Evolutionary conservation across 2,888 invertebrate genomes (phyloP).

Genomic region (Eilema sororculum): DNA sequence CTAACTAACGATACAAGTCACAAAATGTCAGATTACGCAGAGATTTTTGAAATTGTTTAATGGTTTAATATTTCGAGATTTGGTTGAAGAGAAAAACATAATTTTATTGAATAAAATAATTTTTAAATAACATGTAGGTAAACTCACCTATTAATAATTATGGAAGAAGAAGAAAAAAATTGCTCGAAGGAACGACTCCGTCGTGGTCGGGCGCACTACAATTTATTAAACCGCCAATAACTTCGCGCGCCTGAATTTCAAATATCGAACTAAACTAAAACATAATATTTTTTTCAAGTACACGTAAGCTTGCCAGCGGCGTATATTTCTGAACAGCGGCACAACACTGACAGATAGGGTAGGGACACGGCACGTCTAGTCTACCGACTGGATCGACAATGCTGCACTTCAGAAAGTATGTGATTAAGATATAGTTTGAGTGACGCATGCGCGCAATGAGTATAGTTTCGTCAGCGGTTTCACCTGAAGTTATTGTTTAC

Average conservation of each 20-base stretch:
- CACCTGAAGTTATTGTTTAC: constrained; percentile 47
- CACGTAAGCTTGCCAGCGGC: constrained; percentile 67
- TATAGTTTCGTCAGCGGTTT: constrained; percentile 41
- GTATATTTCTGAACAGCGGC: constrained; percentile 75
- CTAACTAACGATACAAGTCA: not conserved
- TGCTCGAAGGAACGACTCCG: constrained; percentile 20
- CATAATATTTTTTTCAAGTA: constrained; percentile 60
- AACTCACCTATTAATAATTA: constrained; percentile 42
- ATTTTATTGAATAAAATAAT: not conserved
- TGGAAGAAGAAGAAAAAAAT: constrained; percentile 22
- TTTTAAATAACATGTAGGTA: not conserved
- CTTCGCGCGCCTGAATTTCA: constrained; percentile 39
- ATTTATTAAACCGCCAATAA: constrained; percentile 36
- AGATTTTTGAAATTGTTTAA: not conserved
- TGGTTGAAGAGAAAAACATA: not conserved
- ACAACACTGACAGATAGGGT: constrained; percentile 65
- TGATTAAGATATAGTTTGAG: constrained; percentile 47
- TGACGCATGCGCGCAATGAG: constrained; percentile 58
- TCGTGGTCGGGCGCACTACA: constrained; percentile 33
- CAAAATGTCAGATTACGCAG: not conserved
- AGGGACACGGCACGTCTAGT: constrained; percentile 50
- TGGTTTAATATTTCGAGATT: not conserved
- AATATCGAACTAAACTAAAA: constrained; percentile 59
- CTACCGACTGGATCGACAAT: constrained; percentile 43
- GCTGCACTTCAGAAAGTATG: constrained; percentile 59